Evolutionary conservation across 1,140 invertebrate species (phyloP).

Genomic region (Drosophila santomea): DNA sequence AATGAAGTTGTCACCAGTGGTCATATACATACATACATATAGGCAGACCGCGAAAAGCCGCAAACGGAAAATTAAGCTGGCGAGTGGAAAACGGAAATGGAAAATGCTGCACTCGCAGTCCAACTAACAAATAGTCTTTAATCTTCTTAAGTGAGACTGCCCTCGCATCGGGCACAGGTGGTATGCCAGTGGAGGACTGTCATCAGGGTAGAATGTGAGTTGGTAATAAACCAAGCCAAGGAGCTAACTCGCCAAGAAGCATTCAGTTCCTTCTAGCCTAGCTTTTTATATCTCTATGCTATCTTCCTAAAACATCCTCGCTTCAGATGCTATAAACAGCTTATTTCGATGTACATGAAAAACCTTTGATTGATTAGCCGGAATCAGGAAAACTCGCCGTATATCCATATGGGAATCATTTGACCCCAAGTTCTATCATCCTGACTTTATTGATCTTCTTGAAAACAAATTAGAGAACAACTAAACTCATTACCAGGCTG

Average conservation of each 20-base stretch:
- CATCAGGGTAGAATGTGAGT: conserved; percentile 36
- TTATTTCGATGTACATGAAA: conserved; percentile 6
- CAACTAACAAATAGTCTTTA: conserved; percentile 65
- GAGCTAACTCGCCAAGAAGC: conserved; percentile 27
- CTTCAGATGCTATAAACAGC: conserved; percentile 1
- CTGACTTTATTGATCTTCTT: conserved; percentile 15
- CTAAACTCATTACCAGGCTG: neutral
- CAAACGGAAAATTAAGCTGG: conserved; percentile 43
- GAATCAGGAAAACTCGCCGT: conserved; percentile 11
- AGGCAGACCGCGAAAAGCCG: conserved; percentile 40
- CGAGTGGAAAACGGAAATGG: neutral
- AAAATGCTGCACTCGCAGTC: conserved; percentile 2
- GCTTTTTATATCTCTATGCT: conserved; percentile 1
- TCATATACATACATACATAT: conserved; percentile 19
- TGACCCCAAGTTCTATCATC: conserved; percentile 3
- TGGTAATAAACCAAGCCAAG: conserved; percentile 60
- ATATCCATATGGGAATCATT: conserved; percentile 25
- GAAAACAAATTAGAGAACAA: conserved; percentile 15
- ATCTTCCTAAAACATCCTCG: neutral
- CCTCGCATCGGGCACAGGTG: conserved; percentile 50
- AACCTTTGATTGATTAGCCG: conserved; percentile 39
- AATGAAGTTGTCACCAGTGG: conserved; percentile 23
- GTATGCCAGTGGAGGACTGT: conserved; percentile 25
- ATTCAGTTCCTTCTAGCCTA: conserved; percentile 1
- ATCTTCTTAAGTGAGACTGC: conserved; percentile 70